Percentiles rank a stretch among this genome's conserved stretches.
phyloP scores from a whole-genome alignment of 2,113 vertebrate genomes.

The Hippotragus niger region DNA sequence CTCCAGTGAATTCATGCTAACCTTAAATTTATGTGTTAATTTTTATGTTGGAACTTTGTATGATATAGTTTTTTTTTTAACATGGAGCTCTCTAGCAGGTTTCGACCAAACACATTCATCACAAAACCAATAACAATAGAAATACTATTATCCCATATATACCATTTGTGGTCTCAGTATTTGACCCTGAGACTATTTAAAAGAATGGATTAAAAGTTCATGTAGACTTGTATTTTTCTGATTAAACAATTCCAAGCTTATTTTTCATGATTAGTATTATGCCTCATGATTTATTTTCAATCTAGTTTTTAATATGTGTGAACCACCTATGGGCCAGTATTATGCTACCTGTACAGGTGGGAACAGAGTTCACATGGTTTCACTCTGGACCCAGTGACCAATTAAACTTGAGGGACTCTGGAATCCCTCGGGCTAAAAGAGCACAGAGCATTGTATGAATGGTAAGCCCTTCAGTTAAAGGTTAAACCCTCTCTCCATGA shows the following conservation, averaged over 20 bases:
- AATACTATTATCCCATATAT: neutral
- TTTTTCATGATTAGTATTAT: neutral
- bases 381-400: conserved; percentile 10
- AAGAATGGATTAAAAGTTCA: neutral
- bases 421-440: neutral
- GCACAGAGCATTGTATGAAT: neutral
- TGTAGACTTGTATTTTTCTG: neutral
- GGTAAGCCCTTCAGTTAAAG: neutral
- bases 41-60: neutral
- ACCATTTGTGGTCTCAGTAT: neutral
- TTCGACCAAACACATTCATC: neutral
- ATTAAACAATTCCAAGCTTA: neutral
- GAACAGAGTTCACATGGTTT: neutral
- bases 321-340: neutral
- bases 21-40: neutral
- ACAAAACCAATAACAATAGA: neutral
- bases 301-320: neutral
- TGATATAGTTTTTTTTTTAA: neutral
- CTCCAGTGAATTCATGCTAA: neutral
- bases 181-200: neutral
- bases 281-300: neutral
- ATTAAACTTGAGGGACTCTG: neutral
- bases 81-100: neutral
- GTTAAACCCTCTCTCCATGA: neutral
- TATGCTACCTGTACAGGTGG: neutral